phyloP scores from a whole-genome alignment of 2,797 vertebrate genomes.

The Sebastes hopkinsi region DNA sequence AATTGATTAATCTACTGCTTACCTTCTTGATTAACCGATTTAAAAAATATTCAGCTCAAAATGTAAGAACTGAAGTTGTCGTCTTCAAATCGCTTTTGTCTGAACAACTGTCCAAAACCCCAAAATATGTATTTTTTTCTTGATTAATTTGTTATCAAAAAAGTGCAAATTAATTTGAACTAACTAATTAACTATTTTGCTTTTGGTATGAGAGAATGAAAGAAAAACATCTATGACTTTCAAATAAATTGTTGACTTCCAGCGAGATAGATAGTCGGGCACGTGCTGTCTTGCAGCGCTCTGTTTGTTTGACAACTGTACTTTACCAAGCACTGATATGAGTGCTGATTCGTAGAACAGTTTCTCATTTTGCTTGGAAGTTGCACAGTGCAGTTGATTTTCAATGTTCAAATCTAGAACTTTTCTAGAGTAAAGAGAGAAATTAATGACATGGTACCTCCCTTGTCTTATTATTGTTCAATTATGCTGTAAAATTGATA shows the following conservation, averaged over 20 bases:
- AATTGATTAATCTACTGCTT: neutral
- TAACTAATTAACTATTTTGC: too few species aligned
- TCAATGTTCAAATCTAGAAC: neutral
- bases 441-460: neutral
- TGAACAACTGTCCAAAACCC: neutral
- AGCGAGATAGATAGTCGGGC: neutral
- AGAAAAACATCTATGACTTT: neutral
- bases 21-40: neutral
- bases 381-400: neutral
- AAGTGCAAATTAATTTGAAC: too few species aligned
- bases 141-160: too few species aligned
- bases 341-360: neutral
- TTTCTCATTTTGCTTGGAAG: neutral
- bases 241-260: neutral
- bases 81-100: neutral
- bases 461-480: neutral
- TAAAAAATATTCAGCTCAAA: neutral
- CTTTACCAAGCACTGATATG: neutral
- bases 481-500: neutral
- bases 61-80: neutral
- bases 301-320: slow-evolving; percentile 6
- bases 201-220: too few species aligned
- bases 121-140: too few species aligned
- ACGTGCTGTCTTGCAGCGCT: neutral
- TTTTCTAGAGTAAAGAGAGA: too few species aligned